Evolutionary conservation across 2,888 invertebrate species (phyloP), one percentile per base, ranked within the genome.

Genomic region (Lacanobia oleracea): DNA sequence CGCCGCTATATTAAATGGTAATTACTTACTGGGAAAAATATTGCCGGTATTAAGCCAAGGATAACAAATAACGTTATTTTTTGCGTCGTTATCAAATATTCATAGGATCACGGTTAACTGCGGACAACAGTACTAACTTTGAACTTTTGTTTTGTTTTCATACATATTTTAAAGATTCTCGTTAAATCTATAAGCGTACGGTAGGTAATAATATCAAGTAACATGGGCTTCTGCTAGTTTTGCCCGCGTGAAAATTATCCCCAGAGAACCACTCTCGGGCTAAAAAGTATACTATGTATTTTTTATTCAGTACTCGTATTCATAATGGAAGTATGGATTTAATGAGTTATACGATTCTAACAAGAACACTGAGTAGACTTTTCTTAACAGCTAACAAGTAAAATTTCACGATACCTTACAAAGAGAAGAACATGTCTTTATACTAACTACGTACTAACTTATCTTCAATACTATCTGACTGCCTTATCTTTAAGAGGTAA

Each of bases 11-110:
- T 33, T 9, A 56, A 67, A 48, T 2, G 2, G 43, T 27, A 51
- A 56, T 57, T 21, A 51, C 40, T 59, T 23, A 75, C 40, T 8
- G 8, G 21, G 43, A 65, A 37, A 48, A 27, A 40, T 33, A 43
- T 21, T 63, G 21, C 12, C 45, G 56, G 9, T 56, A 33, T 4
- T 40, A 50, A 48, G 10, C 64, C 53, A 50, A 6, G 18, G 18
- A 60, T 60, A 64, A 33, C 27, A 61, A 62, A 33, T 0, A 63
- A 60, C n/a, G n/a, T 53, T 51, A 45, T 77, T 27, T 60, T 67
- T 57, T 53, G n/a, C 14, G 18, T 63, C 23, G 16, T 50, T 56
- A 61, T 69, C 23, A 65, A 77, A 64, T 65, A 76, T 77, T 70
- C 56, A 77, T 45, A 65, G 33, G 21, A 6, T 54, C 8, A 27